Evolutionary conservation across 2,888 invertebrate species (phyloP).

Genomic region (Ophraella communa): DNA sequence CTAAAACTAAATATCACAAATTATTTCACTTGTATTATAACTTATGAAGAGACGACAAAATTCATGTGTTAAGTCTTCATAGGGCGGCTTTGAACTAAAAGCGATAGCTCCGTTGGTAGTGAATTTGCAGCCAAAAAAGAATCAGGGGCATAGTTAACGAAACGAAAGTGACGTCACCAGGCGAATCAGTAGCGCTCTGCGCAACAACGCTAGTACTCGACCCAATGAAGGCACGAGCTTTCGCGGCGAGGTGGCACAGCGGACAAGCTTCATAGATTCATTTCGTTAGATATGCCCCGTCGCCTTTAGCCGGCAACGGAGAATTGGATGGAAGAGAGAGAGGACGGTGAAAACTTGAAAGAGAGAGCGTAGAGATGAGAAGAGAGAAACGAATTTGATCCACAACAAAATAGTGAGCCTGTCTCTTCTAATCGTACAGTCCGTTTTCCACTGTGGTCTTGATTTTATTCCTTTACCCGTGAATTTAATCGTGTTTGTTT

Average conservation of each 20-base stretch:
- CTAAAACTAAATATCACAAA: constrained; percentile 61
- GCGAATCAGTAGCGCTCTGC: constrained; percentile 47
- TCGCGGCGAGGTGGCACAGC: constrained; percentile 48
- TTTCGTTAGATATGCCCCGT: constrained; percentile 50
- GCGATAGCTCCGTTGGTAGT: constrained; percentile 48
- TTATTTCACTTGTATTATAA: constrained; percentile 56
- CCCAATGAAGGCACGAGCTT: constrained; percentile 53
- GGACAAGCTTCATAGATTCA: constrained; percentile 52
- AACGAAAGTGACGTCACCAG: constrained; percentile 48
- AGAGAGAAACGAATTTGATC: constrained; percentile 62
- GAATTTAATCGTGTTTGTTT: constrained; percentile 51
- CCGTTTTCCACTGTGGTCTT: constrained; percentile 59
- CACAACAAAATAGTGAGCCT: constrained; percentile 63
- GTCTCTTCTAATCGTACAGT: constrained; percentile 61
- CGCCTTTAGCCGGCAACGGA: constrained; percentile 50
- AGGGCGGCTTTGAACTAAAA: constrained; percentile 58
- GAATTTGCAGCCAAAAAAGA: constrained; percentile 45
- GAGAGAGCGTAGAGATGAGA: constrained; percentile 61
- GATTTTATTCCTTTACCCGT: constrained; percentile 54
- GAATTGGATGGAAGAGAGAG: constrained; percentile 60
- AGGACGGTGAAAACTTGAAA: constrained; percentile 62
- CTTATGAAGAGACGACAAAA: constrained; percentile 55
- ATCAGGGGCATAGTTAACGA: constrained; percentile 41
- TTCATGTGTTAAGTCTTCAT: constrained; percentile 53
- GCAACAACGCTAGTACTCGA: constrained; percentile 42